These are phyloP conservation scores for Leptinotarsa peninsularis DNA, from an alignment of 2,888 invertebrate species.

Conservation along the genomic window DNA sequence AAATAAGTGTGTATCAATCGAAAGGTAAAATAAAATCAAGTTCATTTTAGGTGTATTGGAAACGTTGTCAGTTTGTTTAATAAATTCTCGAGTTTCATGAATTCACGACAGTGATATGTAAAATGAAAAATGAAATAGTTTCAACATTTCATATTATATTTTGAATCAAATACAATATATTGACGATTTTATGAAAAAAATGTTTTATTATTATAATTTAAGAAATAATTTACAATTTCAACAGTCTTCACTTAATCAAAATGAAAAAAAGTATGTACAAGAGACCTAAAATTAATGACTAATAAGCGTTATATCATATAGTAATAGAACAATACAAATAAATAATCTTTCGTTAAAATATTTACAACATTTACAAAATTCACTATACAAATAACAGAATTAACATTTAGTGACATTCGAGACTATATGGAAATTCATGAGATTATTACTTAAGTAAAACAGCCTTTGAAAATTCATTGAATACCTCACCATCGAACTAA, in stretches of 20 bases:
- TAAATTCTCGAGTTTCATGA: too few relatives aligned
- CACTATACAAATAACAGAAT: slow-evolving; percentile 51
- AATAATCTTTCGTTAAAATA: slow-evolving; percentile 54
- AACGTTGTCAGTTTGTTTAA: too few relatives aligned
- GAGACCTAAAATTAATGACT: slow-evolving; percentile 64
- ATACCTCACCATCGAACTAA: slow-evolving; percentile 50
- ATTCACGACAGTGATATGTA: too few relatives aligned
- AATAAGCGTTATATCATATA: slow-evolving; percentile 62
- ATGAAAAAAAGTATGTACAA: slow-evolving; percentile 57
- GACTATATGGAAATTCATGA: slow-evolving; percentile 47
- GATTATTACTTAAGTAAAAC: slow-evolving; percentile 54
- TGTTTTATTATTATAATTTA: slow-evolving; percentile 54
- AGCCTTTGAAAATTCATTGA: slow-evolving; percentile 56
- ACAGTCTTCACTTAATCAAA: slow-evolving; percentile 64
- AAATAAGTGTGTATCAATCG: too few relatives aligned
- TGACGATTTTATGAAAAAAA: slow-evolving; percentile 43
- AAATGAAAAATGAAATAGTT: too few relatives aligned
- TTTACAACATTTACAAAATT: slow-evolving; percentile 60
- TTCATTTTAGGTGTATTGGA: too few relatives aligned
- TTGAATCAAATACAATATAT: neutral
- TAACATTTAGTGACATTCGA: slow-evolving; percentile 51
- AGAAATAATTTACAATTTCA: slow-evolving; percentile 60
- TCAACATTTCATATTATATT: neutral
- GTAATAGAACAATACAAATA: slow-evolving; percentile 55
- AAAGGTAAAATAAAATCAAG: too few relatives aligned